Base-by-base conservation (phyloP, 2,797 vertebrate species). In the Myiotriccus ornatus region DNA sequence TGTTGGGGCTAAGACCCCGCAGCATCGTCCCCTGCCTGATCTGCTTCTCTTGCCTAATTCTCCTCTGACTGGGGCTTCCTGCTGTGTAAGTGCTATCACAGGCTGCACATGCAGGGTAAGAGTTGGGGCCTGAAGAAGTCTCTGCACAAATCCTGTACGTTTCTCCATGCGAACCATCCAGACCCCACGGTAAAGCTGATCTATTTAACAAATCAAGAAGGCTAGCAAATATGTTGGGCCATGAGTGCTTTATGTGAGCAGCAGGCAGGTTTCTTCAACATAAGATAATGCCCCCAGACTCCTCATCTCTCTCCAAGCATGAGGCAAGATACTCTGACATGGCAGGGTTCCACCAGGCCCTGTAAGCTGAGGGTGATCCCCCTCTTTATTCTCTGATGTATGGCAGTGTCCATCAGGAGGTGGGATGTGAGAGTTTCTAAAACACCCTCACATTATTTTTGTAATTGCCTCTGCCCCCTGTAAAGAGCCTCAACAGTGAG, bases 21-120 rank as follows among this genome's bases (percentile, higher is more conserved):
- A 4, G 10, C 5, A 0, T 41, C 22, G 3, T 35, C 2, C 43
- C 22, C 32, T 57, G 3, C 3, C 22, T 30, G 5, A 43, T 19
- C 23, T 68, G 4, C 12, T 3, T 81, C 18, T 83, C 16, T 39
- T 3, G 2, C 6, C 28, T 35, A 32, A 52, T 52, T 10, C 49
- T 76, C 23, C 4, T 1, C 3, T 52, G 18, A 32, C 5, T 59
- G 13, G 6, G 11, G 4, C 2, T 2, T 84, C 60, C 34, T 46
- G 32, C 18, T 14, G 5, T 60, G 13, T 14, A 47, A 44, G 19
- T 35, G 16, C 27, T 39, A 12, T 57, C 19, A n/a, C 17, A 49
- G 34, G 12, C 27, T 52, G 12, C 18, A 41, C 6, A 21, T 63
- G 9, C 23, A 76, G 73, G 14, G 6, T 46, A 12, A 39, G 6